Evolutionary conservation across 1,140 invertebrate genomes (phyloP).

Genomic region (Heliconius melpomene): DNA sequence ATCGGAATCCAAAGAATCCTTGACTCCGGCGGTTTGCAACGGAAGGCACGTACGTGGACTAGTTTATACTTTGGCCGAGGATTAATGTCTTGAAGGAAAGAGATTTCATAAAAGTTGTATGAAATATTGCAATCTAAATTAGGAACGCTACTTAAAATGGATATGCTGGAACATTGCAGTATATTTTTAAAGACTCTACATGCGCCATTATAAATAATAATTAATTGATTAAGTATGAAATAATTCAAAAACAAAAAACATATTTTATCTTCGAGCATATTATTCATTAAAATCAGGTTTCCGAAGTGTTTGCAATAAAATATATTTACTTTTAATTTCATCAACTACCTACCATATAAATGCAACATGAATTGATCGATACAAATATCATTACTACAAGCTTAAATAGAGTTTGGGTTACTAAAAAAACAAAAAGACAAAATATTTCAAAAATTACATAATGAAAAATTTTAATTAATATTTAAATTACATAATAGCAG

Average conservation of each 20-base stretch:
- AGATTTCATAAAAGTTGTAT: conserved; percentile 34
- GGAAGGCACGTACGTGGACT: conserved; percentile 62
- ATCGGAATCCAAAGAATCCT: conserved; percentile 65
- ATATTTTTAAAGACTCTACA: neutral
- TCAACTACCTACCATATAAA: neutral
- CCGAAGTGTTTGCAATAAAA: neutral
- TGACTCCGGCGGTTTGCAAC: conserved; percentile 45
- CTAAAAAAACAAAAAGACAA: neutral
- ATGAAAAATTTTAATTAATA: neutral
- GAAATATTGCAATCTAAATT: conserved; percentile 27
- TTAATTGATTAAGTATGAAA: neutral
- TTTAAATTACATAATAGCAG: neutral
- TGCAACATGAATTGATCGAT: too few relatives aligned
- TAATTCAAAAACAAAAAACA: neutral
- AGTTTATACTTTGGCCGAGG: conserved; percentile 34
- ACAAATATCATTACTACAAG: neutral
- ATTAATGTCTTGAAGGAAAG: conserved; percentile 45
- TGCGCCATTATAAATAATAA: neutral
- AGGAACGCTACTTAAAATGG: neutral
- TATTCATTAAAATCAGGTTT: neutral
- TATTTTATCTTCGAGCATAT: neutral
- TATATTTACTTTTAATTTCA: neutral
- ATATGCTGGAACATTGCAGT: neutral
- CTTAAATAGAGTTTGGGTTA: too few relatives aligned
- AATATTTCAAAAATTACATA: neutral